A percentile compares a stretch with the other conserved stretches of the same genome.
Conservation (phyloP, 37 sponge, comb jelly and placozoan species). For the Theonella swinhoei region DNA sequence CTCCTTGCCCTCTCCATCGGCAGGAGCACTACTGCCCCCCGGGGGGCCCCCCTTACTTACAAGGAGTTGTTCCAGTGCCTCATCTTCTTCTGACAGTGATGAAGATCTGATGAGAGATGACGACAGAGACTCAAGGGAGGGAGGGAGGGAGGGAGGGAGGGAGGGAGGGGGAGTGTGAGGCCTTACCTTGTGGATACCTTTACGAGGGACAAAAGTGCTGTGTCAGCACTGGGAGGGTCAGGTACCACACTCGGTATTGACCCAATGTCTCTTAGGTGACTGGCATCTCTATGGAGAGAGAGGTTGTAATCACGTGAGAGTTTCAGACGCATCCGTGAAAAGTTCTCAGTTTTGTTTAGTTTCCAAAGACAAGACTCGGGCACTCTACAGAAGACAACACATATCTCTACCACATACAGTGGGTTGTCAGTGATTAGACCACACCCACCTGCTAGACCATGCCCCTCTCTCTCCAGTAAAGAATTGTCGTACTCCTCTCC, state of each 20-base stretch:
- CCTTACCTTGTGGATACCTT: background rate
- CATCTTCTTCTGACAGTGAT: conserved; percentile 42
- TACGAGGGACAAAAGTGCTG: background rate
- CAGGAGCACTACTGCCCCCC: background rate
- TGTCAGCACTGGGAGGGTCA: background rate
- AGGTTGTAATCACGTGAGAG: conserved; percentile 58
- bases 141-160: background rate
- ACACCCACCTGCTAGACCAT: conserved; percentile 74
- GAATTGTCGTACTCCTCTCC: conserved; percentile 54
- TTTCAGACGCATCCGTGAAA: conserved; percentile 87
- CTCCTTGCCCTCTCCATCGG: conserved; percentile 27
- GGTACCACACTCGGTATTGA: background rate
- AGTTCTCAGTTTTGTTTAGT: conserved; percentile 85
- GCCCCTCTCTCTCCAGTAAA: conserved; percentile 82
- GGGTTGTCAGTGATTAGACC: background rate
- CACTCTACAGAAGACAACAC: conserved; percentile 3
- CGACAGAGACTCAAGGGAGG: background rate
- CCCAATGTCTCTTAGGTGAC: conserved; percentile 68
- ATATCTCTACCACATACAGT: background rate
- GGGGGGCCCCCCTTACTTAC: conserved; percentile 1
- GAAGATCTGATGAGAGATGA: background rate
- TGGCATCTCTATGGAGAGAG: conserved; percentile 85
- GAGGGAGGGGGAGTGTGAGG: background rate
- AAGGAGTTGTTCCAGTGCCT: conserved; percentile 38
- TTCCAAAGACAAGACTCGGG: conserved; percentile 73